Conservation (phyloP, 2,113 vertebrate species). For the Planiliza haematocheilus region DNA sequence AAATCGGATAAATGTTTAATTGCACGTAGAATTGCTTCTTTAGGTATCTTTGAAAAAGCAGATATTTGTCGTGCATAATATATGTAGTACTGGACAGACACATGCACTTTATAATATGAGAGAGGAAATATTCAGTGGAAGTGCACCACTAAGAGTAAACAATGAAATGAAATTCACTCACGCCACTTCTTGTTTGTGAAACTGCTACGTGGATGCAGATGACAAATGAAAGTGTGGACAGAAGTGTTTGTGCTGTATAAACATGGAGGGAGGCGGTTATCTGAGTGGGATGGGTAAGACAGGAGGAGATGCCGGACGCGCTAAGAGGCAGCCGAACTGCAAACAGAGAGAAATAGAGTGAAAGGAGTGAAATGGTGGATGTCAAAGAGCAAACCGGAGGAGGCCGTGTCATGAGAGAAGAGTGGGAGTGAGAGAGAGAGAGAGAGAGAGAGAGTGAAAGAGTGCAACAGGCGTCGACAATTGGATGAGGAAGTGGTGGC, state of each 20-base stretch:
- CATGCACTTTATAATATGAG: too few relatives aligned
- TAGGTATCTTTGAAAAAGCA: too few relatives aligned
- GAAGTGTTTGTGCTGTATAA: slow-evolving; percentile 3
- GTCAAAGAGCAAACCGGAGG: slow-evolving; percentile 28
- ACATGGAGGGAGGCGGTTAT: slow-evolving; percentile 1
- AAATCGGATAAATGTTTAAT: too few relatives aligned
- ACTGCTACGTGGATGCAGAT: not conserved
- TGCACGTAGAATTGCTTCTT: too few relatives aligned
- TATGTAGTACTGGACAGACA: too few relatives aligned
- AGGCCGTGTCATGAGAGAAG: slow-evolving; percentile 30
- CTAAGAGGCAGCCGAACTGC: slow-evolving; percentile 9
- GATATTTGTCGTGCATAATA: too few relatives aligned
- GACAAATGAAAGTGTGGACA: slow-evolving; percentile 20
- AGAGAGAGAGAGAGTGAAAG: slow-evolving; percentile 28
- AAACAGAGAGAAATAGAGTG: not conserved
- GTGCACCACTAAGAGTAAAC: too few relatives aligned
- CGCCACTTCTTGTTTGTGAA: slow-evolving; percentile 19
- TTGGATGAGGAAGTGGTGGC: slow-evolving; percentile 65
- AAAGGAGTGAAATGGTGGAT: slow-evolving; percentile 24
- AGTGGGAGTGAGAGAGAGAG: not conserved
- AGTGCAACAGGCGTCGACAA: slow-evolving; percentile 22
- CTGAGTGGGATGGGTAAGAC: slow-evolving; percentile 1
- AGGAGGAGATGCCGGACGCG: not conserved
- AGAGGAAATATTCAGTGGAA: too few relatives aligned
- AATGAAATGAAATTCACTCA: not conserved